Percentiles rank a stretch among this genome's conserved stretches.
Conservation (phyloP, 2,888 invertebrate species). For the Drosophila paranaensis region DNA sequence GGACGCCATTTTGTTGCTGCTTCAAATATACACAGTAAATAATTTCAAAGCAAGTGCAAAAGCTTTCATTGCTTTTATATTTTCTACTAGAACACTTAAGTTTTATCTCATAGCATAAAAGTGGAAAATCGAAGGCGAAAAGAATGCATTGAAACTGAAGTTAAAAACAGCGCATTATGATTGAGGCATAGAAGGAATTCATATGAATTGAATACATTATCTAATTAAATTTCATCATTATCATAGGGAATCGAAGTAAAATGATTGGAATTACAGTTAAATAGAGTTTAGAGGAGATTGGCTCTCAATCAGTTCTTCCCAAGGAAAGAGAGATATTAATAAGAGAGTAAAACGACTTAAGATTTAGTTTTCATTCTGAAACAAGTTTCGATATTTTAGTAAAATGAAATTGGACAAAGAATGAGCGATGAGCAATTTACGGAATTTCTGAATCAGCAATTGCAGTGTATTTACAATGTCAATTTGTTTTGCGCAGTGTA, state of each 20-base stretch:
- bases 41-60: background rate
- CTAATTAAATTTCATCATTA: too few species aligned
- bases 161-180: background rate
- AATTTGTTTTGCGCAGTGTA: constrained; percentile 8
- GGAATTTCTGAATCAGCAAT: background rate
- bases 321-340: too few species aligned
- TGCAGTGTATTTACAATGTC: background rate
- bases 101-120: background rate
- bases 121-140: background rate
- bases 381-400: background rate
- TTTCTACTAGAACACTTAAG: too few species aligned
- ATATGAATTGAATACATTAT: background rate
- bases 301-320: too few species aligned
- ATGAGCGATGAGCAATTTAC: too few species aligned
- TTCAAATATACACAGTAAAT: constrained; percentile 23
- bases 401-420: background rate
- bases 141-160: background rate
- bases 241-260: too few species aligned
- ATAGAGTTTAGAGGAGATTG: too few species aligned
- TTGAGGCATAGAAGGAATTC: background rate
- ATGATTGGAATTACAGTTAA: too few species aligned
- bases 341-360: too few species aligned
- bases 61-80: background rate
- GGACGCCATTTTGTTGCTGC: constrained; percentile 67
- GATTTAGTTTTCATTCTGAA: background rate